phyloP scores from a whole-genome alignment of 2,797 vertebrate genomes.

The Coregonus sp. region DNA sequence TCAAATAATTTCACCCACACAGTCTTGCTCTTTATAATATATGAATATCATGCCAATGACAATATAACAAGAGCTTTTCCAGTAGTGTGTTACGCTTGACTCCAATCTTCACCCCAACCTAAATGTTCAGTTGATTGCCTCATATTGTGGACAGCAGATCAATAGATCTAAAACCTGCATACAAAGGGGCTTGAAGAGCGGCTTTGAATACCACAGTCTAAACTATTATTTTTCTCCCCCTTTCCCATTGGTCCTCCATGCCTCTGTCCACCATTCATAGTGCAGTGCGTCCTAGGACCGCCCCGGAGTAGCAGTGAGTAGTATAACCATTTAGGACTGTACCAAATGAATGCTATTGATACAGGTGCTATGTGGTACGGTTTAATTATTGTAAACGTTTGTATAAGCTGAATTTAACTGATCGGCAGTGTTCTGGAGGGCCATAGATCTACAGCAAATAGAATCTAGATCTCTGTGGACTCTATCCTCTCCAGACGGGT shows the following conservation, averaged over 20 bases:
- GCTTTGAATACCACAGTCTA: not conserved
- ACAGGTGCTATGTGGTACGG: slow-evolving; percentile 20
- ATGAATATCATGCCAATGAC: not conserved
- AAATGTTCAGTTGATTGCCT: not conserved
- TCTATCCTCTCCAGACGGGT: slow-evolving; percentile 86
- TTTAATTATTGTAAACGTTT: slow-evolving; percentile 22
- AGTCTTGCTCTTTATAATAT: not conserved
- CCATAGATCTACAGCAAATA: slow-evolving; percentile 13
- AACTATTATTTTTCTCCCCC: not conserved
- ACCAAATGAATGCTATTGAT: slow-evolving; percentile 39
- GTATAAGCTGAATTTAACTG: slow-evolving; percentile 1
- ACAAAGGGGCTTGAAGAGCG: not conserved
- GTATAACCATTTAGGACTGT: slow-evolving; percentile 23
- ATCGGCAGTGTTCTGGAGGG: not conserved
- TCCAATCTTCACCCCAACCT: not conserved
- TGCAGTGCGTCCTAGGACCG: slow-evolving; percentile 58
- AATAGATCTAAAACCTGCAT: not conserved
- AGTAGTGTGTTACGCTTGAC: not conserved
- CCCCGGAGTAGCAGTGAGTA: slow-evolving; percentile 31
- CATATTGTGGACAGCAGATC: not conserved
- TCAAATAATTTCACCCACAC: too few relatives aligned
- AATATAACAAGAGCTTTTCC: not conserved
- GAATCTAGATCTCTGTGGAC: slow-evolving; percentile 82
- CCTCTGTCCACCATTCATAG: slow-evolving; percentile 19
- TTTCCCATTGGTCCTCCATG: slow-evolving; percentile 2